phyloP scores from a whole-genome alignment of 2,797 vertebrate genomes.

The Cirrhinus molitorella region DNA sequence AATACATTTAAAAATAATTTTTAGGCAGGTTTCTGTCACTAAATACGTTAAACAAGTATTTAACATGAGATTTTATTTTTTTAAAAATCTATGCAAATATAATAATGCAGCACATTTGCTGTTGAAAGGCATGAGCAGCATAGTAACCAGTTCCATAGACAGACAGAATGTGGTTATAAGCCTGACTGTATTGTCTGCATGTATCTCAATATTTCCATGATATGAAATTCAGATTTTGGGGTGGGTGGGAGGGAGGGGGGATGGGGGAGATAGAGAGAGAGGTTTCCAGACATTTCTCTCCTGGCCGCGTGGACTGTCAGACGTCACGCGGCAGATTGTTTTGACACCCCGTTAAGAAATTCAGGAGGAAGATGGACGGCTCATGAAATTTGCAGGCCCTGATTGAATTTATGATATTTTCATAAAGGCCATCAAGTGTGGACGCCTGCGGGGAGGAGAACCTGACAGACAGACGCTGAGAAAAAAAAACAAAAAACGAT shows the following conservation, averaged over 20 bases:
- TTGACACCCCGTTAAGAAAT: slow-evolving; percentile 92
- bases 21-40: not conserved
- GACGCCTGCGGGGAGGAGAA: slow-evolving; percentile 78
- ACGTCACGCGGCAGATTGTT: slow-evolving; percentile 87
- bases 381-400: slow-evolving; percentile 96
- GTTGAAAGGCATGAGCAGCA: not conserved
- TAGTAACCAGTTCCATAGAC: not conserved
- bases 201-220: slow-evolving; percentile 72
- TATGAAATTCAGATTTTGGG: slow-evolving; percentile 80
- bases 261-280: slow-evolving; percentile 14
- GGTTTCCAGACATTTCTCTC: slow-evolving; percentile 81
- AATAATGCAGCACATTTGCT: not conserved
- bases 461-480: slow-evolving; percentile 58
- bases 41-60: not conserved
- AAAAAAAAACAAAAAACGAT: not conserved
- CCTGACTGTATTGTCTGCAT: slow-evolving; percentile 46
- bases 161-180: not conserved
- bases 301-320: slow-evolving; percentile 86
- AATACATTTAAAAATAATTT: not conserved
- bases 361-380: slow-evolving; percentile 86
- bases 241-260: slow-evolving; percentile 24
- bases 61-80: not conserved
- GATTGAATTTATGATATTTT: slow-evolving; percentile 94
- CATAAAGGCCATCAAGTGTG: slow-evolving; percentile 87
- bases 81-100: not conserved